These are phyloP conservation scores for Acanthochromis polyacanthus DNA, from an alignment of 2,113 vertebrate species.

Conservation along the genomic window DNA sequence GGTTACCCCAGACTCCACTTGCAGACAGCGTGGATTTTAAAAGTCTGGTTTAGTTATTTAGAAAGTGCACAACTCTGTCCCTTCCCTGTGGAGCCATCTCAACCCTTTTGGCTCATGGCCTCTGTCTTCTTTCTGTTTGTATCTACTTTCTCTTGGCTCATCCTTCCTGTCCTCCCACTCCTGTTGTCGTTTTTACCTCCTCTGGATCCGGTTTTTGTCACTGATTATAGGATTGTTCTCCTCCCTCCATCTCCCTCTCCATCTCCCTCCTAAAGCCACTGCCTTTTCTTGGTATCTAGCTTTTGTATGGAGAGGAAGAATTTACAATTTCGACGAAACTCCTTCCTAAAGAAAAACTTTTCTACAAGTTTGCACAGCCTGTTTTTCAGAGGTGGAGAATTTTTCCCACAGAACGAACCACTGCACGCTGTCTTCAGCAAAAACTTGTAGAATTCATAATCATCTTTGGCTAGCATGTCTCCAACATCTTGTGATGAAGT, in stretches of 20 bases:
- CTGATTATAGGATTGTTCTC: no score
- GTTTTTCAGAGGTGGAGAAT: no score
- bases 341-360: no score
- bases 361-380: no score
- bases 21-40: slow-evolving; percentile 10
- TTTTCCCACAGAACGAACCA: no score
- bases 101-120: slow-evolving; percentile 4
- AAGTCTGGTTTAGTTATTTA: slow-evolving; percentile 11
- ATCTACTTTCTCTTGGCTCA: background rate
- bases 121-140: background rate
- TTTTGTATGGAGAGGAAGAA: no score
- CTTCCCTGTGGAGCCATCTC: background rate
- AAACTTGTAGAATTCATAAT: background rate
- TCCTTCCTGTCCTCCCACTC: background rate
- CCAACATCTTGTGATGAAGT: background rate
- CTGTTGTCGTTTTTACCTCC: slow-evolving; percentile 6
- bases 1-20: slow-evolving; percentile 8
- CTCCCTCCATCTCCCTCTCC: no score
- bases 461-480: background rate
- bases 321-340: no score
- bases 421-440: background rate
- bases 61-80: background rate
- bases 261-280: no score
- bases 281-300: no score
- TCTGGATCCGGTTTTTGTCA: background rate